Evolutionary conservation across 1,140 invertebrate genomes (phyloP).

Genomic region (Eupristina koningsbergeri): DNA sequence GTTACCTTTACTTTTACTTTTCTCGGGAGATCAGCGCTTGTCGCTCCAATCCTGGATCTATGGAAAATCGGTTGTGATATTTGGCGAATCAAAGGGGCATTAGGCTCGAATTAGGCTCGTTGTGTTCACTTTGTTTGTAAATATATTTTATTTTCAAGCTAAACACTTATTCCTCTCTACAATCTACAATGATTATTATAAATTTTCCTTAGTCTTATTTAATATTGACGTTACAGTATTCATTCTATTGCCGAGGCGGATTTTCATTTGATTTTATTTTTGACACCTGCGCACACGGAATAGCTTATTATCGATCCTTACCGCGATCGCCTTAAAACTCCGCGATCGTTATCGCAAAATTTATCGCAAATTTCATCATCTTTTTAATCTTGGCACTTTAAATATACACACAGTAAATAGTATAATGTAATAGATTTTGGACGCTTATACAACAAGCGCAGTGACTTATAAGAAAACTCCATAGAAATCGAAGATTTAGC

Average conservation of each 20-base stretch:
- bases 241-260: background rate
- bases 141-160: slow-evolving; percentile 64
- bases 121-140: slow-evolving; percentile 45
- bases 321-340: background rate
- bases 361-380: background rate
- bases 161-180: slow-evolving; percentile 60
- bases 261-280: slow-evolving; percentile 15
- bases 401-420: slow-evolving; percentile 36
- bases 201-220: slow-evolving; percentile 38
- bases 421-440: slow-evolving; percentile 24
- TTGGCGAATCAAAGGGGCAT: background rate
- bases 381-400: slow-evolving; percentile 44
- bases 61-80: background rate
- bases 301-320: slow-evolving; percentile 34
- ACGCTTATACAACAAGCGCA: slow-evolving; percentile 47
- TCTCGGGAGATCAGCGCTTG: background rate
- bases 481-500: slow-evolving; percentile 58
- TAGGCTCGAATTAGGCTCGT: background rate
- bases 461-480: slow-evolving; percentile 20
- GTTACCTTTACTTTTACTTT: background rate
- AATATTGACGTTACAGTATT: slow-evolving; percentile 50
- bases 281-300: background rate
- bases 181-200: slow-evolving; percentile 54
- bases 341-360: background rate
- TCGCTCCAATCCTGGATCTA: background rate